phyloP scores from a whole-genome alignment of 1,140 invertebrate species.

The Drosophila pachea region DNA sequence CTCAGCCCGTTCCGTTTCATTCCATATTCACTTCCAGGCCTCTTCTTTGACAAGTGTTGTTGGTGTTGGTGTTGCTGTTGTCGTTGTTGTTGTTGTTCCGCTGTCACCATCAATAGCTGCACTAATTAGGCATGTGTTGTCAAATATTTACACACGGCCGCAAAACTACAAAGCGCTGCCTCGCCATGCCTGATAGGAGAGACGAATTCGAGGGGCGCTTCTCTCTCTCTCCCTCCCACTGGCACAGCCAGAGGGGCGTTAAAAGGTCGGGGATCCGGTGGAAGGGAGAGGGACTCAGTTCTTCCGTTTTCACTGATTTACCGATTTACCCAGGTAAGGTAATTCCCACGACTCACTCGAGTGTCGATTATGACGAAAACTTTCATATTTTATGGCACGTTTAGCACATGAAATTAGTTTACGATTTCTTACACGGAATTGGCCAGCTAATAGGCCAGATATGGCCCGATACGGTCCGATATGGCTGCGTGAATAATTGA shows the following conservation, averaged over 20 bases:
- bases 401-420: constrained; percentile 54
- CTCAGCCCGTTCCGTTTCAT: constrained; percentile 30
- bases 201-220: neutral
- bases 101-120: constrained; percentile 76
- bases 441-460: constrained; percentile 39
- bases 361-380: constrained; percentile 61
- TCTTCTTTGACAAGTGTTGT: constrained; percentile 53
- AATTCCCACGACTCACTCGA: constrained; percentile 59
- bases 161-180: constrained; percentile 73
- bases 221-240: too few species aligned
- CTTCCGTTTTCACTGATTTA: constrained; percentile 69
- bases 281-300: constrained; percentile 24
- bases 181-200: constrained; percentile 30
- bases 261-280: neutral
- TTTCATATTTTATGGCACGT: constrained; percentile 62
- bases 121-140: constrained; percentile 78
- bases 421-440: constrained; percentile 63
- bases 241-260: neutral
- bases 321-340: constrained; percentile 16
- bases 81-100: constrained; percentile 51
- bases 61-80: constrained; percentile 16
- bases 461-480: constrained; percentile 4
- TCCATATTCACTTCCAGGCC: constrained; percentile 28
- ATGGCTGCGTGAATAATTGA: constrained; percentile 59
- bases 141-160: constrained; percentile 75